Percentiles rank a stretch among this genome's conserved stretches.
These are phyloP conservation scores for Anser cygnoides DNA, from an alignment of 2,113 vertebrate genomes.

Conservation along the genomic window DNA sequence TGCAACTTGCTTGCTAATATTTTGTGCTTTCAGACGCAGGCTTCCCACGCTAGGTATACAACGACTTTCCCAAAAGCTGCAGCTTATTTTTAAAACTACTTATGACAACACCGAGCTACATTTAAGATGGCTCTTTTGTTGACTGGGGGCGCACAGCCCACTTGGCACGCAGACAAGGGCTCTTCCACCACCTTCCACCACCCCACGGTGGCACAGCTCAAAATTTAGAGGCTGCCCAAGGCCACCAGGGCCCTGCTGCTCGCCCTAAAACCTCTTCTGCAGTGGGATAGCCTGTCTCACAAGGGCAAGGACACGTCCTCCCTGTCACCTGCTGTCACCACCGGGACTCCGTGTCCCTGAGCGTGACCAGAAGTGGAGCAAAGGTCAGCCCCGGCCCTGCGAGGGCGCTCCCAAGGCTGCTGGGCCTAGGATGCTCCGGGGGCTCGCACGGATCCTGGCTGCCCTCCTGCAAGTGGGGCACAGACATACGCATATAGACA, in stretches of 20 bases:
- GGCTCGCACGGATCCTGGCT: background rate
- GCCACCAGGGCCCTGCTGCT: background rate
- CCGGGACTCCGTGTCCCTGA: rapidly evolving
- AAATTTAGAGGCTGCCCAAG: background rate
- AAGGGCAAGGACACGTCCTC: rapidly evolving
- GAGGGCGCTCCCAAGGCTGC: background rate
- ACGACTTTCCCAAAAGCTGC: background rate
- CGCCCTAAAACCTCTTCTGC: too few species aligned
- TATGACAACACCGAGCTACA: rapidly evolving
- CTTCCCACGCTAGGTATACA: rapidly evolving
- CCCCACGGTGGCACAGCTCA: rapidly evolving
- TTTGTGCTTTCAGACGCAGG: background rate
- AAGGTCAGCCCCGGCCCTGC: background rate
- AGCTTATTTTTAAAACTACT: background rate
- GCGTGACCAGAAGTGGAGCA: background rate
- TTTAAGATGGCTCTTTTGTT: background rate
- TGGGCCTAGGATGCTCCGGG: background rate
- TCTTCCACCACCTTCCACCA: background rate
- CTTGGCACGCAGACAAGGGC: rapidly evolving
- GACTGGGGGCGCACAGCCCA: rapidly evolving
- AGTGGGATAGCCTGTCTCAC: too few species aligned
- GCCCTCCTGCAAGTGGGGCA: rapidly evolving
- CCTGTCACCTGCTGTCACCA: background rate
- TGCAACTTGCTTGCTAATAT: background rate
- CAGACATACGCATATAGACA: rapidly evolving